Conservation (phyloP, 2,113 vertebrate species). For the Amphilophus citrinellus region DNA sequence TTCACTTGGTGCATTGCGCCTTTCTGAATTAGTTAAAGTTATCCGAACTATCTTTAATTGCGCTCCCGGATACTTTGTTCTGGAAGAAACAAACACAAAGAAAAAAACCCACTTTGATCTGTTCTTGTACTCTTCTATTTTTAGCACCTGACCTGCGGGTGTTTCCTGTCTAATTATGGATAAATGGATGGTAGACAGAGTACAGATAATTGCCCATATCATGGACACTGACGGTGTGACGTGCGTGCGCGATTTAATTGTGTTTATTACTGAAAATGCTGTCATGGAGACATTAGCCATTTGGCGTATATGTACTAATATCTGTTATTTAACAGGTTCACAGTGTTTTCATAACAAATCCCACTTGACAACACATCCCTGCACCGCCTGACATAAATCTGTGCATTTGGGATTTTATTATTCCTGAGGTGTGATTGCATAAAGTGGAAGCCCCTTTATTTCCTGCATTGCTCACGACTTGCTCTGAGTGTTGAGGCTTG, state of each 20-base stretch:
- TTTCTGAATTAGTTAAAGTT: not conserved
- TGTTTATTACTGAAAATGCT: not conserved
- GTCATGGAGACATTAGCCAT: not conserved
- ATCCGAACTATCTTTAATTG: not conserved
- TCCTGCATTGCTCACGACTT: conserved; percentile 49
- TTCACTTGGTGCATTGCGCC: not conserved
- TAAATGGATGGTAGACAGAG: conserved; percentile 20
- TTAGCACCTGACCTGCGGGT: not conserved
- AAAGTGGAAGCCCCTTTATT: not conserved
- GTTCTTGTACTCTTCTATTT: conserved; percentile 1
- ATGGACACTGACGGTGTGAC: conserved; percentile 15
- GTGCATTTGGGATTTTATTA: not conserved
- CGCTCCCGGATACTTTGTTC: not conserved
- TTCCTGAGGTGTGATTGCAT: not conserved
- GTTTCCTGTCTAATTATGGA: conserved; percentile 31
- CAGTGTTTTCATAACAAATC: not conserved
- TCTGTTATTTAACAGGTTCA: not conserved
- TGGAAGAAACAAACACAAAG: not conserved
- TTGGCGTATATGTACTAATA: not conserved
- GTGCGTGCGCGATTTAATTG: conserved; percentile 11
- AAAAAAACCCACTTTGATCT: not conserved
- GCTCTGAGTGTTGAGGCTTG: not conserved
- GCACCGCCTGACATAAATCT: conserved; percentile 7
- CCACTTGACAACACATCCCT: not conserved
- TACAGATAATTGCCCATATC: conserved; percentile 12